Base-by-base conservation (phyloP, 2,797 vertebrate genomes). In the Lindbergichthys nudifrons region DNA sequence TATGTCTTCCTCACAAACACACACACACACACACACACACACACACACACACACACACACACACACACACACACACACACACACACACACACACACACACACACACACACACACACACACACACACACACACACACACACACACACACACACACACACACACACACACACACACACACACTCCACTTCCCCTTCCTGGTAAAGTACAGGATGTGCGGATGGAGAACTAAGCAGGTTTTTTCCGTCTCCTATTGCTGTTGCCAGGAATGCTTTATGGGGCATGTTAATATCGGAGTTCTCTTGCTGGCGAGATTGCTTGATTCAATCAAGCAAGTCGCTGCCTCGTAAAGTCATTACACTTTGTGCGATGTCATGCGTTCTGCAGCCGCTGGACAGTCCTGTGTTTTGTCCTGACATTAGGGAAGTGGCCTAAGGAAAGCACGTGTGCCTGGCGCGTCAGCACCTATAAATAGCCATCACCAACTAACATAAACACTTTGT, bases 291-390 rank as follows among this genome's bases (percentile, higher is more conserved):
- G 79, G 87, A 90, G 70, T 84, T 92, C 88, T 82, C 70, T 79
- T 84, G 77, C 83, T 65, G 77, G 84, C 91, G 74, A 84, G 81
- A 88, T 83, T 79, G 62, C 87, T 87, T 89, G 83, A 92, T 92
- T 91, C 87, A 90, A 92, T 92, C 90, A 91, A 79, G 88, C 89
- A 65, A 80, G 81, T 84, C 84, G 45, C 84, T 77, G 84, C 90
- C 87, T 87, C 85, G 82, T 92, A 84, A 92, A 92, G 92, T 90
- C 90, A 92, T 93, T 93, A 89, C 79, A 79, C 84, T 92, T 92
- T 94, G 91, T 93, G 92, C 93, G 88, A 82, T 82, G 91, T 93
- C 92, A 93, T 92, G 91, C 73, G 42, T 86, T 92, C 81, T 86
- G 83, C 43, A 86, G 86, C 75, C 84, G 64, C 66, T 73, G 80